phyloP scores from a whole-genome alignment of 2,888 invertebrate species.

The Ariolimax columbianus region DNA sequence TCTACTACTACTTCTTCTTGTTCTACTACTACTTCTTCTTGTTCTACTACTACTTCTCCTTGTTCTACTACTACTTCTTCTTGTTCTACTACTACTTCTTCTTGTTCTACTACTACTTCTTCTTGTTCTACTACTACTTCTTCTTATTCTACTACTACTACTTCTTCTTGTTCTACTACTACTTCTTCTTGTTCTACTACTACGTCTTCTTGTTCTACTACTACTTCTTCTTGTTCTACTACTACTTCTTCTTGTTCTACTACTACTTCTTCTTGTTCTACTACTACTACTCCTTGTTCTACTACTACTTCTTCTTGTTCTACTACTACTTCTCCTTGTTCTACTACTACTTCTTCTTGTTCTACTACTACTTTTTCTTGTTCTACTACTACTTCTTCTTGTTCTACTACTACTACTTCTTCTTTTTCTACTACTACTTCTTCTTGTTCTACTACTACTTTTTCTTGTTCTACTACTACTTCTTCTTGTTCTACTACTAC shows the following conservation, averaged over 20 bases:
- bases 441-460: neutral
- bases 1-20: slow-evolving; percentile 16
- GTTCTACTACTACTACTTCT: neutral
- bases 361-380: neutral
- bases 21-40: neutral
- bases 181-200: too few species aligned
- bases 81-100: slow-evolving; percentile 7
- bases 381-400: neutral
- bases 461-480: neutral
- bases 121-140: too few species aligned
- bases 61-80: neutral
- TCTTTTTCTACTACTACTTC: too few species aligned
- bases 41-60: neutral
- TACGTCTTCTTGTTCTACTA: too few species aligned
- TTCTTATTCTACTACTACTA: too few species aligned
- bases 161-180: too few species aligned
- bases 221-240: too few species aligned
- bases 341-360: neutral
- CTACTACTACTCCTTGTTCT: neutral
- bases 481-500: neutral
- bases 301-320: neutral
- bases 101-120: neutral
- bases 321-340: neutral
- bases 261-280: too few species aligned
- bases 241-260: too few species aligned